Evolutionary conservation across 2,888 invertebrate genomes (phyloP).

Genomic region (Anaspis maculata): DNA sequence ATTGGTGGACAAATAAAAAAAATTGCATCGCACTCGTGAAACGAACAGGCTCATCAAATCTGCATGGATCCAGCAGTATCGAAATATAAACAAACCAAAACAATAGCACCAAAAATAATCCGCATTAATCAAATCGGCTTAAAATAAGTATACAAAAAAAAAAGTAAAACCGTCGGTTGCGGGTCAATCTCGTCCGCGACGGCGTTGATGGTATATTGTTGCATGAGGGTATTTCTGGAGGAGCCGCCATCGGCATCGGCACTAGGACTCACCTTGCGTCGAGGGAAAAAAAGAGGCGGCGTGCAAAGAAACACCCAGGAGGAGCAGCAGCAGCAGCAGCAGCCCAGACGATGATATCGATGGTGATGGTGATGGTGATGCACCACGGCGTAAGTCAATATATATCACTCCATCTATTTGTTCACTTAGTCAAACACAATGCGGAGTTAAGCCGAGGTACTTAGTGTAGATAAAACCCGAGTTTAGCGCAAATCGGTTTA

Average conservation of each 20-base stretch:
- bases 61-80: constrained; percentile 4
- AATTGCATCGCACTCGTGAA: too few relatives aligned
- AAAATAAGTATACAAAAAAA: constrained; percentile 18
- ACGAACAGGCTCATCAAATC: constrained; percentile 10
- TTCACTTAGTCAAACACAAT: constrained; percentile 46
- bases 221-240: too few relatives aligned
- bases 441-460: constrained; percentile 44
- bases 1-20: constrained; percentile 8
- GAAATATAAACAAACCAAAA: constrained; percentile 15
- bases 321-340: too few relatives aligned
- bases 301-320: constrained; percentile 23
- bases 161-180: constrained; percentile 4
- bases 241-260: too few relatives aligned
- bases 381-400: constrained; percentile 38
- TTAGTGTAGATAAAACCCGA: constrained; percentile 45
- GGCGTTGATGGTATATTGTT: too few relatives aligned
- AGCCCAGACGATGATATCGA: too few relatives aligned
- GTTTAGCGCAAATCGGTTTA: constrained; percentile 46
- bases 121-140: constrained; percentile 27
- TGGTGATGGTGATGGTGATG: constrained; percentile 26
- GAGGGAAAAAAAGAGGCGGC: constrained; percentile 20
- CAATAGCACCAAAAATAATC: constrained; percentile 21
- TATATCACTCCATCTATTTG: constrained; percentile 45
- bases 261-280: constrained; percentile 26
- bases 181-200: not conserved